Conservation (phyloP, 1,140 invertebrate genomes). For the Drosophila equinoxialis region DNA sequence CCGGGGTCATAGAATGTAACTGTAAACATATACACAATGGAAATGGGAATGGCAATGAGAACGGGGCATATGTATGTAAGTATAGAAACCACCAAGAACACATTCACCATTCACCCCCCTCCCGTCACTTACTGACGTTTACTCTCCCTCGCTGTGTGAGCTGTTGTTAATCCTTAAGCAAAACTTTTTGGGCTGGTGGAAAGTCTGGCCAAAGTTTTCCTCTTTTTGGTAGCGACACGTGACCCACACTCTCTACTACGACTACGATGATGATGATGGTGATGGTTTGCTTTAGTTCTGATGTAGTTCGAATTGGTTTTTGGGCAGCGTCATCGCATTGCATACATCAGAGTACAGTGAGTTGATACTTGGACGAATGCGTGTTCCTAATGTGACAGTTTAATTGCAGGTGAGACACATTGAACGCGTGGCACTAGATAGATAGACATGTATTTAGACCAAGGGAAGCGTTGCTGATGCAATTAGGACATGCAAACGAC, state of each 20-base stretch:
- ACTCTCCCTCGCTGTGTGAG: conserved; percentile 36
- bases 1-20: conserved; percentile 65
- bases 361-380: conserved; percentile 27
- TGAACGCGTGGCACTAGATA: conserved; percentile 57
- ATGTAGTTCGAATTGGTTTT: conserved; percentile 70
- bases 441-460: conserved; percentile 5
- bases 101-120: conserved; percentile 26
- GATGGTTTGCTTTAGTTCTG: conserved; percentile 8
- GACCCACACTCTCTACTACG: conserved; percentile 34
- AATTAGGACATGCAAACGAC: conserved; percentile 59
- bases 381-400: conserved; percentile 77
- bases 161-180: conserved; percentile 72
- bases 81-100: conserved; percentile 52
- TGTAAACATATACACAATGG: conserved; percentile 60
- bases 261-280: too few species aligned
- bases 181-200: conserved; percentile 66
- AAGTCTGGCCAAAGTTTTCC: conserved; percentile 42
- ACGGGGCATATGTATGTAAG: background rate
- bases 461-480: conserved; percentile 64
- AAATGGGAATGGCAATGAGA: conserved; percentile 21
- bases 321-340: conserved; percentile 70
- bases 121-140: background rate
- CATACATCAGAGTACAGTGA: conserved; percentile 24
- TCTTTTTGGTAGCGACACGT: conserved; percentile 54
- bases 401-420: conserved; percentile 80